phyloP scores from a whole-genome alignment of 2,888 invertebrate genomes.

The Mermis nigrescens region DNA sequence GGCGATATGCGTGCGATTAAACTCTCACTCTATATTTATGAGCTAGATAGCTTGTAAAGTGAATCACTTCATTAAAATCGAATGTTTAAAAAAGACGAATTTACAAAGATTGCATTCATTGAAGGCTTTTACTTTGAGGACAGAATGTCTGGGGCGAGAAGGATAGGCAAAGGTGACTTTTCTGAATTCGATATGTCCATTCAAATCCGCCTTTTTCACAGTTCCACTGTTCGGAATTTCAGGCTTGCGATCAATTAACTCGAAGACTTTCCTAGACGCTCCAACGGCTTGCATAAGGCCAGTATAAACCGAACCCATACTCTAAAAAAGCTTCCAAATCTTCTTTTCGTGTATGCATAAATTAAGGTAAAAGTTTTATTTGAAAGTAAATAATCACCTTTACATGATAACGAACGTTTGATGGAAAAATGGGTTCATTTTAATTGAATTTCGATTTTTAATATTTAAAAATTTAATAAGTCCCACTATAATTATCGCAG shows the following conservation, averaged over 20 bases:
- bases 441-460: too few relatives aligned
- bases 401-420: not conserved
- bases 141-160: constrained; percentile 51
- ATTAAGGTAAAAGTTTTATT: not conserved
- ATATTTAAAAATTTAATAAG: too few relatives aligned
- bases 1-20: too few relatives aligned
- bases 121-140: constrained; percentile 43
- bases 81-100: not conserved
- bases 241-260: constrained; percentile 33
- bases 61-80: too few relatives aligned
- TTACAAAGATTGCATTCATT: not conserved
- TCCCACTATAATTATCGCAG: too few relatives aligned
- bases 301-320: constrained; percentile 33
- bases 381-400: not conserved
- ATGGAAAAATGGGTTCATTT: too few relatives aligned
- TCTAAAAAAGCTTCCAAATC: too few relatives aligned
- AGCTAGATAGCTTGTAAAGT: too few relatives aligned
- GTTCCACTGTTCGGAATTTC: constrained; percentile 22
- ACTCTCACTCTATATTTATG: too few relatives aligned
- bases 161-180: constrained; percentile 64
- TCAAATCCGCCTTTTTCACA: constrained; percentile 12
- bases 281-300: constrained; percentile 36
- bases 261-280: constrained; percentile 34
- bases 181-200: constrained; percentile 50
- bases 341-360: too few relatives aligned